phyloP scores from a whole-genome alignment of 1,140 invertebrate genomes.

The Diuraphis noxia region DNA sequence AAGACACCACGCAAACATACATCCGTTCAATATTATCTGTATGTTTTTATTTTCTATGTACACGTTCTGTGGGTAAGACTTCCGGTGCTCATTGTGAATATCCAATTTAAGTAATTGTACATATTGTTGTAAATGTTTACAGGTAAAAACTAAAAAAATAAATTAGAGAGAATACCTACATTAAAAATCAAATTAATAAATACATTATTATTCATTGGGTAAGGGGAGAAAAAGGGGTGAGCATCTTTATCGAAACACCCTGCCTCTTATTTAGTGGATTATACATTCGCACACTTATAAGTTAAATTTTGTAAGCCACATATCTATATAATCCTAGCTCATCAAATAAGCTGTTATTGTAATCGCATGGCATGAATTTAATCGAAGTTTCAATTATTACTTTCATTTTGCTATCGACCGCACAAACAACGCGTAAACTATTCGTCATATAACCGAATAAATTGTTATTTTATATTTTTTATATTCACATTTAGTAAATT shows the following conservation, averaged over 20 bases:
- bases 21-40: background rate
- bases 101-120: background rate
- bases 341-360: constrained; percentile 9
- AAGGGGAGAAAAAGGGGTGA: background rate
- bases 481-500: background rate
- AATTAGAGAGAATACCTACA: background rate
- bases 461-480: background rate
- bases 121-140: background rate
- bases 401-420: background rate
- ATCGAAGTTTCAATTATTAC: constrained; percentile 4
- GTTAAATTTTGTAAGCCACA: background rate
- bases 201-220: too few relatives aligned
- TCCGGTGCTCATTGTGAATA: background rate
- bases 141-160: background rate
- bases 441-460: background rate
- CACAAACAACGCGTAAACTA: background rate
- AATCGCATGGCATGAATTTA: background rate
- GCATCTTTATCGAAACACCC: background rate
- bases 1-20: background rate
- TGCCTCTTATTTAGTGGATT: background rate
- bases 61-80: background rate
- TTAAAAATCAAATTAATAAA: too few relatives aligned
- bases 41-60: background rate
- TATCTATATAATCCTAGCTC: background rate
- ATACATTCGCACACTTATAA: background rate